These are phyloP conservation scores for Eidolon dupreanum DNA, from an alignment of 2,797 vertebrate genomes.

Conservation along the genomic window DNA sequence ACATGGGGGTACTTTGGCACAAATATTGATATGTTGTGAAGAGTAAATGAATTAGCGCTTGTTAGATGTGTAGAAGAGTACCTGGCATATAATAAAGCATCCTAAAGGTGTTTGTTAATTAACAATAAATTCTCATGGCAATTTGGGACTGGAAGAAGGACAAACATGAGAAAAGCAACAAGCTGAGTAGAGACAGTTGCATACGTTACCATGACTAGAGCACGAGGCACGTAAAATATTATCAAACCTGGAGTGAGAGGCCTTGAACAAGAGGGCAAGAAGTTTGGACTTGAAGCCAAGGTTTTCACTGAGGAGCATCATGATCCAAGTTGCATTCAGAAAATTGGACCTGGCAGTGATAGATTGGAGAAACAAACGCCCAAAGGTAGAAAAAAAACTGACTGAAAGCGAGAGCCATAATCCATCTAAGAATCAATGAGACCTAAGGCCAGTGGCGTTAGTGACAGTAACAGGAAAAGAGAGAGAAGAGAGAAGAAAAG, in stretches of 20 bases:
- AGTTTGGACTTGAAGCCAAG: neutral
- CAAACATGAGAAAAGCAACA: neutral
- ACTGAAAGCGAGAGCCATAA: too few relatives aligned
- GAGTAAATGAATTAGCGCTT: neutral
- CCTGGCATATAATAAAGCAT: neutral
- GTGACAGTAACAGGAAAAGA: neutral
- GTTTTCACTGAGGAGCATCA: neutral
- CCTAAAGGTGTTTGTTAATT: neutral
- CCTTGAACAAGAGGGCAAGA: too few relatives aligned
- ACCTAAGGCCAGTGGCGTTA: too few relatives aligned
- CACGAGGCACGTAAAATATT: rapidly evolving
- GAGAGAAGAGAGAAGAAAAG: neutral
- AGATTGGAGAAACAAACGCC: neutral
- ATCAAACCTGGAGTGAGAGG: neutral
- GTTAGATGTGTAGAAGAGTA: neutral
- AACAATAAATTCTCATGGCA: neutral
- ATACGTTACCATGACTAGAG: too few relatives aligned
- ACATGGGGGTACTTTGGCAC: neutral
- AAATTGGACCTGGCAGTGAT: neutral
- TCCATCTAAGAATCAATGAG: neutral
- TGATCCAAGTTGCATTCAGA: neutral
- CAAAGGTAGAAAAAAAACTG: neutral
- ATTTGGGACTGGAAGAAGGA: neutral
- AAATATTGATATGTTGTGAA: too few relatives aligned
- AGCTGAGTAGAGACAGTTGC: neutral